Conservation (phyloP, 2,113 vertebrate genomes). For the Theropithecus gelada region DNA sequence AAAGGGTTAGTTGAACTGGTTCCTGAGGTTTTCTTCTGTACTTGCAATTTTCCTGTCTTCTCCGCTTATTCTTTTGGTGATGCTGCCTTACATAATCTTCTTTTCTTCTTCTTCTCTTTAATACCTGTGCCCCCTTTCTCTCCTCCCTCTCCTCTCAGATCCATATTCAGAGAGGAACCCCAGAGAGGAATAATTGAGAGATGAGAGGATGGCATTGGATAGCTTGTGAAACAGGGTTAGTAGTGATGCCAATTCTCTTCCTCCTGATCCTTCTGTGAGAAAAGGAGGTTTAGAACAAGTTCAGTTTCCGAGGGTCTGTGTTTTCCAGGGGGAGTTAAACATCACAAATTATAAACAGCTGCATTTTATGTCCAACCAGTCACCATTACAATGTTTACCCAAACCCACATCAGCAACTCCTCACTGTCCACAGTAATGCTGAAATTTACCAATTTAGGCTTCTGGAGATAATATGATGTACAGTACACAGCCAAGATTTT, state of each 20-base stretch:
- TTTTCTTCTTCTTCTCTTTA: not conserved
- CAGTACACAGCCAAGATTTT: not conserved
- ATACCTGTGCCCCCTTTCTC: not conserved
- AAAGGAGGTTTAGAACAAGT: not conserved
- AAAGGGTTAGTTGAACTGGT: not conserved
- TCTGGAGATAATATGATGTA: not conserved
- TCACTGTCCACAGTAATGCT: constrained; percentile 7
- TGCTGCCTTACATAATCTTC: not conserved
- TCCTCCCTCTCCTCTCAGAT: not conserved
- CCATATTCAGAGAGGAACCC: not conserved
- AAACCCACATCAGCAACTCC: constrained; percentile 6
- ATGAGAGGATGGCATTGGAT: not conserved
- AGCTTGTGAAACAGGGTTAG: not conserved
- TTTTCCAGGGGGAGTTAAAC: not conserved
- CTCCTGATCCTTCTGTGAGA: not conserved
- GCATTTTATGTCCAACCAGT: not conserved
- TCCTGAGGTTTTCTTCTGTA: not conserved
- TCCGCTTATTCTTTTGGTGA: not conserved
- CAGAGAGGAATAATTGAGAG: not conserved
- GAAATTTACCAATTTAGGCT: constrained; percentile 19
- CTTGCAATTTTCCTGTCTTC: not conserved
- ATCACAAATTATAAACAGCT: not conserved
- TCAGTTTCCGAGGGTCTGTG: not conserved
- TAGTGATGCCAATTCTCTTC: not conserved
- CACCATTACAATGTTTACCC: constrained; percentile 12